A percentile compares a stretch with the other conserved stretches of the same genome.
These are phyloP conservation scores for Mesocentrotus franciscanus DNA, from an alignment of 53 echinoderm and acorn worm genomes.

Conservation along the genomic window DNA sequence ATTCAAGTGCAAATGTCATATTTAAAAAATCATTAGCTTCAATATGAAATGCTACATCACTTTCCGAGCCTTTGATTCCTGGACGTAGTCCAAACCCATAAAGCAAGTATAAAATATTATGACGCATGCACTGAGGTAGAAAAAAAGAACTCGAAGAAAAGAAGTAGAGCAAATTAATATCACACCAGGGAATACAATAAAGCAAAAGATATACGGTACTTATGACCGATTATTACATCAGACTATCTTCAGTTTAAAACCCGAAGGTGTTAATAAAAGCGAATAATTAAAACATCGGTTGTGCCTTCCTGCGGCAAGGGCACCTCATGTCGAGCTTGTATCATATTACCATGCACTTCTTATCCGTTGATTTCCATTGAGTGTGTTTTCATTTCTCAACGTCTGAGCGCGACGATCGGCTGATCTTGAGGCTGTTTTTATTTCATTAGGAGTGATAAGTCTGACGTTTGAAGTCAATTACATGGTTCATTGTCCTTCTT, in stretches of 20 bases:
- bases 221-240: not conserved
- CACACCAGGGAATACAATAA: too few species aligned
- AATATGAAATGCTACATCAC: too few species aligned
- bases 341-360: not conserved
- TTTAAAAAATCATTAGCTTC: too few species aligned
- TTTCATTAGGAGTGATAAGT: slow-evolving; percentile 31
- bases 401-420: not conserved
- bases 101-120: too few species aligned
- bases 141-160: too few species aligned
- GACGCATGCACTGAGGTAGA: too few species aligned
- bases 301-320: not conserved
- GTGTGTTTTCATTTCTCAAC: not conserved
- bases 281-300: slow-evolving; percentile 24
- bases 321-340: not conserved
- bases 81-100: too few species aligned
- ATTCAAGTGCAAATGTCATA: too few species aligned
- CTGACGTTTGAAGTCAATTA: slow-evolving; percentile 35
- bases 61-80: too few species aligned
- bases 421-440: not conserved
- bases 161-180: too few species aligned
- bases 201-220: too few species aligned
- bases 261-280: not conserved
- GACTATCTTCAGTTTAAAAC: not conserved
- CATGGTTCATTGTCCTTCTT: slow-evolving; percentile 19
- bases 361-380: not conserved